Evolutionary conservation across 2,797 vertebrate genomes (phyloP).

Genomic region (Carcharodon carcharias): DNA sequence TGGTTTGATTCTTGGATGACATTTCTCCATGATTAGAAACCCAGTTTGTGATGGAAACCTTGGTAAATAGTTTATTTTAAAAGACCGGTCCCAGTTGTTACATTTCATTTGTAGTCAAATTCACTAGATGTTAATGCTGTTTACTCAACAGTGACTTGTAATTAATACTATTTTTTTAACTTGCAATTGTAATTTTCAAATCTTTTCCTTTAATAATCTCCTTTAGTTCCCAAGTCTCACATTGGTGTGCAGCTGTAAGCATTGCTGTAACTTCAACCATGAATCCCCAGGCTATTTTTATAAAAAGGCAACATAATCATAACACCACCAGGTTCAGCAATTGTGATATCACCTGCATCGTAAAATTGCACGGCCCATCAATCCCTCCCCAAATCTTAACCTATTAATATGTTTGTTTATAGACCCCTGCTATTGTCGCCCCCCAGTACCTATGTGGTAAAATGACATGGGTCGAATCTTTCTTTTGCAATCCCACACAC

Average conservation of each 20-base stretch:
- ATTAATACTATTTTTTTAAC: neutral
- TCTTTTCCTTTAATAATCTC: neutral
- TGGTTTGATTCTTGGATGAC: neutral
- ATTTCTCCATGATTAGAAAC: neutral
- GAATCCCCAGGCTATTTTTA: neutral
- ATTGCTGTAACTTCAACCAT: neutral
- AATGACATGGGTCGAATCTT: neutral
- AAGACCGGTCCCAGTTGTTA: neutral
- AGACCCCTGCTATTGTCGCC: neutral
- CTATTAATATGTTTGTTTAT: neutral
- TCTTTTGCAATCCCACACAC: neutral
- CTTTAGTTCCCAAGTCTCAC: neutral
- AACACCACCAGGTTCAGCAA: neutral
- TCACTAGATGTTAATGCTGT: neutral
- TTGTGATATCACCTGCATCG: neutral
- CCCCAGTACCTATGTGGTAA: neutral
- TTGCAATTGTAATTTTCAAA: neutral
- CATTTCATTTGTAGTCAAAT: neutral
- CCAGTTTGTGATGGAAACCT: neutral
- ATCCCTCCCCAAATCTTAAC: neutral
- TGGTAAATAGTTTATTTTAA: neutral
- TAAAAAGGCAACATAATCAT: neutral
- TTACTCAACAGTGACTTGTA: neutral
- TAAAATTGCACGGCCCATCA: neutral
- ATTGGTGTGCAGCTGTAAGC: neutral